phyloP scores from a whole-genome alignment of 2,113 vertebrate species.

The Serinus canaria region DNA sequence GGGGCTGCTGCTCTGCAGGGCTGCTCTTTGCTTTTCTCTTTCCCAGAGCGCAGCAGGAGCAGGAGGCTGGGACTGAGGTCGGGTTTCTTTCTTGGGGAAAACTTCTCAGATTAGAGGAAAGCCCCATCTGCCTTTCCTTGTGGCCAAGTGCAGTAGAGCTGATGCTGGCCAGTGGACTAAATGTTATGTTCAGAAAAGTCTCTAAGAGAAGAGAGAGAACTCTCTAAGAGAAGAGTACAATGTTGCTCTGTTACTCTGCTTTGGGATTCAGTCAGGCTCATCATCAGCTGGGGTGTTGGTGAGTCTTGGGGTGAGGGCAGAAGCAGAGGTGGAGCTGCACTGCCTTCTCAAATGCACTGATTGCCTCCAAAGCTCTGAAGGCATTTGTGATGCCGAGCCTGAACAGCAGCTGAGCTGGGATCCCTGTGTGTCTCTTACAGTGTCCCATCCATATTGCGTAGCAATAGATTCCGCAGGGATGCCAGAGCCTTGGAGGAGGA shows the following conservation, averaged over 20 bases:
- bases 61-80: not conserved
- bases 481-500: constrained; percentile 90
- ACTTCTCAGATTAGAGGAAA: not conserved
- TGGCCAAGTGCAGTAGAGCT: not conserved
- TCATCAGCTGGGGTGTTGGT: too few relatives aligned
- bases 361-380: not conserved
- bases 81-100: not conserved
- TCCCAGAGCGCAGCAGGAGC: not conserved
- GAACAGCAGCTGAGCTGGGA: not conserved
- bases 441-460: constrained; percentile 79
- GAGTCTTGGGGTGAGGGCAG: not conserved
- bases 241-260: not conserved
- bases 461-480: constrained; percentile 89
- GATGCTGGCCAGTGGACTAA: not conserved
- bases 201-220: not conserved
- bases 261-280: not conserved
- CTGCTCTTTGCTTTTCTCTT: not conserved
- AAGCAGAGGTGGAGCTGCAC: not conserved
- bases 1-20: not conserved
- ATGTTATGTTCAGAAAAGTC: not conserved
- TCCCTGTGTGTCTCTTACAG: constrained; percentile 70
- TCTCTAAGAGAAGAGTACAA: not conserved
- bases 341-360: not conserved
- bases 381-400: accelerated
- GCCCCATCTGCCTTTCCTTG: not conserved